Percentiles rank a stretch among this genome's conserved stretches.
phyloP scores from a whole-genome alignment of 2,113 vertebrate species.

The Ardeotis arabs region DNA sequence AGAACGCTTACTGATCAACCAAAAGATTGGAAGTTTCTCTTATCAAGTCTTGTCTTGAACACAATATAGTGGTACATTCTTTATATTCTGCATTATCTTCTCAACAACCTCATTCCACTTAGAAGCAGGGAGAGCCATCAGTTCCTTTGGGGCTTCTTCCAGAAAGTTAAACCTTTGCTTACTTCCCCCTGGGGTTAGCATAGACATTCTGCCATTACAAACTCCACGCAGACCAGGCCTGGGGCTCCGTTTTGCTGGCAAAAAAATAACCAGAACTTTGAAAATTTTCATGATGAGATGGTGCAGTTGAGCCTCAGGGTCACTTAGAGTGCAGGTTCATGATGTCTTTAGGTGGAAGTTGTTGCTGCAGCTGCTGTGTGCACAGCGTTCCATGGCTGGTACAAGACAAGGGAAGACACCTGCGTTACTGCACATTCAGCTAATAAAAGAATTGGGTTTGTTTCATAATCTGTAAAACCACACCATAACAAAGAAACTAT shows the following conservation, averaged over 20 bases:
- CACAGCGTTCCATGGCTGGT: not conserved
- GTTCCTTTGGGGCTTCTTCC: not conserved
- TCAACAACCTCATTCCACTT: not conserved
- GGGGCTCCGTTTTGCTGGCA: not conserved
- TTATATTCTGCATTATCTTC: not conserved
- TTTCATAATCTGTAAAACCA: not conserved
- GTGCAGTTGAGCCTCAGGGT: not conserved
- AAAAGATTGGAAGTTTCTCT: not conserved
- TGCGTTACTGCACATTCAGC: not conserved
- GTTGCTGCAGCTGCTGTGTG: not conserved
- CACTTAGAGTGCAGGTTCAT: not conserved
- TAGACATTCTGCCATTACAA: not conserved
- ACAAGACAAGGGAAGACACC: not conserved
- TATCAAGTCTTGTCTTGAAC: not conserved
- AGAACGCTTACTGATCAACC: not conserved
- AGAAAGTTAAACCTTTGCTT: not conserved
- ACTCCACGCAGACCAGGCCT: not conserved
- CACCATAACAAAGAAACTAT: not conserved
- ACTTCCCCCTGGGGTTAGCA: not conserved
- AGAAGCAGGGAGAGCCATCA: not conserved
- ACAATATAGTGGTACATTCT: rapidly evolving
- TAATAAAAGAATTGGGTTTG: not conserved
- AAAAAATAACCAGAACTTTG: not conserved
- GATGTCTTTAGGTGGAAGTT: not conserved
- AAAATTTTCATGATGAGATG: not conserved